Percentiles rank a stretch among this genome's conserved stretches.
Conservation (phyloP, 2,888 invertebrate species). For the Noctua pronuba region DNA sequence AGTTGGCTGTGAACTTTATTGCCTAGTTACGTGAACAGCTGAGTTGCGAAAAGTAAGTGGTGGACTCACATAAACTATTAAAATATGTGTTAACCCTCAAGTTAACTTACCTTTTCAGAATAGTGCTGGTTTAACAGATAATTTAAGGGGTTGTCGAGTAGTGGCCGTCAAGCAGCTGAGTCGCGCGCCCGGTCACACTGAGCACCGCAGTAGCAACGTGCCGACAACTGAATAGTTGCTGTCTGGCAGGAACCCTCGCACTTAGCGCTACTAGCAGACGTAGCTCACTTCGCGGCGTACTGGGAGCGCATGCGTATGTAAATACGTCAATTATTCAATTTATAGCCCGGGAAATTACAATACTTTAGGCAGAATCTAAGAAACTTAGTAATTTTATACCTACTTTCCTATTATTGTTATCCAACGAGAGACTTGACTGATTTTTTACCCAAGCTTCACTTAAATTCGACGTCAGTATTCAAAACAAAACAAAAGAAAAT, state of each 20-base stretch:
- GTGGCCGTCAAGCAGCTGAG: constrained; percentile 45
- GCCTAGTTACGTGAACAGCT: constrained; percentile 68
- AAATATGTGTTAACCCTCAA: background rate
- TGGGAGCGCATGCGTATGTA: constrained; percentile 81
- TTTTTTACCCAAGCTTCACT: background rate
- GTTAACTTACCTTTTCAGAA: constrained; percentile 59
- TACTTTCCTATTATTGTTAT: background rate
- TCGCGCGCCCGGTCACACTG: constrained; percentile 46
- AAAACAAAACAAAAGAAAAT: background rate
- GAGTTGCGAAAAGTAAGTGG: constrained; percentile 56
- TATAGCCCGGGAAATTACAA: constrained; percentile 75
- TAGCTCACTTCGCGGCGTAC: constrained; percentile 79
- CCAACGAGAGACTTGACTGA: background rate
- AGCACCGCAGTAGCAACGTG: constrained; percentile 63
- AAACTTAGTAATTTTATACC: background rate
- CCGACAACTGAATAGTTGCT: constrained; percentile 62
- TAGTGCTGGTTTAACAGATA: constrained; percentile 27
- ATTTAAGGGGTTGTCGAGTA: constrained; percentile 36
- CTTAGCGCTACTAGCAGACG: constrained; percentile 56
- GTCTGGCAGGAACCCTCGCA: constrained; percentile 54
- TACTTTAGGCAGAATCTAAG: constrained; percentile 12
- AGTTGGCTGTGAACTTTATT: constrained; percentile 69
- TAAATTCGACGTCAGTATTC: background rate
- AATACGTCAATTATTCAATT: constrained; percentile 82
- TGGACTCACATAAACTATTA: constrained; percentile 30